phyloP scores from a whole-genome alignment of 2,797 vertebrate genomes.

The Lateolabrax maculatus region DNA sequence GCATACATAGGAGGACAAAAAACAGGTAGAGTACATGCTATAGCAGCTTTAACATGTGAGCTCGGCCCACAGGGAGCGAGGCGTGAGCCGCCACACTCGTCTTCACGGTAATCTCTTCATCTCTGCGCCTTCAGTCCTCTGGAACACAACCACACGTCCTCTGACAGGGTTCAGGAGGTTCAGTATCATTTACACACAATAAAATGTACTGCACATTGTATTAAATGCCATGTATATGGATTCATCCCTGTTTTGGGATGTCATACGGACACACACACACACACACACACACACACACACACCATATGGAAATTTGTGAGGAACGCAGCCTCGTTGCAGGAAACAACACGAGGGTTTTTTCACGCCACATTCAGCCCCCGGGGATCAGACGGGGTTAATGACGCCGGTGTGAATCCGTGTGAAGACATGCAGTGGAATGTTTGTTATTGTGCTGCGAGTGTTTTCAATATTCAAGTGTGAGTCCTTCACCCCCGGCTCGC shows the following conservation, averaged over 20 bases:
- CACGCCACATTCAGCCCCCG: not conserved
- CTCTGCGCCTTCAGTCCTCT: conserved; percentile 15
- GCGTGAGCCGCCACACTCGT: conserved; percentile 28
- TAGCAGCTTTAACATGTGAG: conserved; percentile 59
- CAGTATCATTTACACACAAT: conserved; percentile 38
- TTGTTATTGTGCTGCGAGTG: conserved; percentile 43
- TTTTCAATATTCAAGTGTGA: conserved; percentile 28
- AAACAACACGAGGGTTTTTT: not conserved
- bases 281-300: not conserved
- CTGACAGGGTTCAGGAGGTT: not conserved
- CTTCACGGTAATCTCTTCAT: conserved; percentile 23
- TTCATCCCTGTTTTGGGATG: conserved; percentile 43
- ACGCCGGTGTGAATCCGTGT: not conserved
- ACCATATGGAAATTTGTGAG: not conserved
- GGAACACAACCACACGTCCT: conserved; percentile 5
- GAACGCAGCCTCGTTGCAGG: not conserved
- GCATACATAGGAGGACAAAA: conserved; percentile 35
- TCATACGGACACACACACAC: not conserved
- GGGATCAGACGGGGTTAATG: conserved; percentile 4
- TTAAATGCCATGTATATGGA: conserved; percentile 30
- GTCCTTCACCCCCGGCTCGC: conserved; percentile 33
- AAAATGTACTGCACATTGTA: conserved; percentile 44
- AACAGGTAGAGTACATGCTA: conserved; percentile 57
- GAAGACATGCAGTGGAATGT: conserved; percentile 56
- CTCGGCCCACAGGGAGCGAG: conserved; percentile 21